phyloP scores from a whole-genome alignment of 2,113 vertebrate genomes.

The Elephantulus edwardii region DNA sequence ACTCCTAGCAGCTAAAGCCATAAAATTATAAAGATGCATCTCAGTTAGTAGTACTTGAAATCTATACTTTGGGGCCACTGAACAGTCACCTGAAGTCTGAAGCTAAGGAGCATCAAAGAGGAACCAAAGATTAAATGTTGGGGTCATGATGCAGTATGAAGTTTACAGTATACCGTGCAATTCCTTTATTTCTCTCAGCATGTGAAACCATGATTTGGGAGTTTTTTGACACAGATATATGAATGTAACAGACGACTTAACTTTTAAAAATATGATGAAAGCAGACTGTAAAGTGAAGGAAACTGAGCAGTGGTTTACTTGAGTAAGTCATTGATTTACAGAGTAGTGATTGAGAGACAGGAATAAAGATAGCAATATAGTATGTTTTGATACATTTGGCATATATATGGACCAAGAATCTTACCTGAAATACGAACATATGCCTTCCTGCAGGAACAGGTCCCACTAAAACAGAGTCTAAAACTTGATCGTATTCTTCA shows the following conservation, averaged over 20 bases:
- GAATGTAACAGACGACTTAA: not conserved
- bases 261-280: not conserved
- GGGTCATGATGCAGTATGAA: not conserved
- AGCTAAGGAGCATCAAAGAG: not conserved
- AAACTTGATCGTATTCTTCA: slow-evolving; percentile 89
- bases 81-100: not conserved
- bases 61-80: not conserved
- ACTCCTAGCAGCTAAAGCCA: not conserved
- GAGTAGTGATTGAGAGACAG: slow-evolving; percentile 6
- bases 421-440: slow-evolving; percentile 91
- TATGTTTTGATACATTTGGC: not conserved
- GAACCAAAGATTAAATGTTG: not conserved
- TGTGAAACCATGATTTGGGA: not conserved
- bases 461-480: slow-evolving; percentile 90
- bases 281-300: not conserved
- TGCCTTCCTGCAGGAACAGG: slow-evolving; percentile 89
- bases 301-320: slow-evolving; percentile 17
- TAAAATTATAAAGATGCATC: not conserved
- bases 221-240: not conserved
- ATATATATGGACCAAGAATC: slow-evolving; percentile 64
- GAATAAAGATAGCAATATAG: not conserved
- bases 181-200: not conserved
- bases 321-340: no score
- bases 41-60: slow-evolving; percentile 26
- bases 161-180: not conserved